Conservation (phyloP, 1,140 invertebrate species). For the Drosophila bipectinata region DNA sequence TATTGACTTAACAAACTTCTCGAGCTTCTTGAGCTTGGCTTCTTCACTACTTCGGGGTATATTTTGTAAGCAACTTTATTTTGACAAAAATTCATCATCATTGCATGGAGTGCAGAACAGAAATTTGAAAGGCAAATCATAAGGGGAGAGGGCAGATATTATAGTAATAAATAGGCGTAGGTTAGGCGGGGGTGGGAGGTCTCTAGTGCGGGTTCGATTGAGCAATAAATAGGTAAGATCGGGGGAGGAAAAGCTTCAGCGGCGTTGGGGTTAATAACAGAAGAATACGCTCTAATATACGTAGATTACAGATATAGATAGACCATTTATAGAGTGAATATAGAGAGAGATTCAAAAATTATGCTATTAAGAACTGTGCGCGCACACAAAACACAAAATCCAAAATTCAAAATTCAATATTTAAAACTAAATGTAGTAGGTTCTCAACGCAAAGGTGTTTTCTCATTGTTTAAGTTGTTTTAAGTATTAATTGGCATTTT, state of each 20-base stretch:
- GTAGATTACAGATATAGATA: constrained; percentile 34
- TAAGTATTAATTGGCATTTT: constrained; percentile 66
- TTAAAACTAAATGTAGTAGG: constrained; percentile 28
- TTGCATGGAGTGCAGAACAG: constrained; percentile 46
- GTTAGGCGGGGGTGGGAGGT: constrained; percentile 1
- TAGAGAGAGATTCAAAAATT: constrained; percentile 42
- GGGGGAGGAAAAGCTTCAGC: constrained; percentile 48
- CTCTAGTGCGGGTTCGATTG: constrained; percentile 13
- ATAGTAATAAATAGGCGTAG: constrained; percentile 20
- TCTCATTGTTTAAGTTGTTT: constrained; percentile 39
- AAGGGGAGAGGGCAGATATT: constrained; percentile 46
- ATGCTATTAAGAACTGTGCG: constrained; percentile 63
- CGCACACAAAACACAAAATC: constrained; percentile 56
- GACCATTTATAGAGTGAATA: constrained; percentile 26
- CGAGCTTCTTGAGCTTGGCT: constrained; percentile 10
- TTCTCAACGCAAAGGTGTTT: constrained; percentile 44
- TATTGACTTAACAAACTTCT: constrained; percentile 53
- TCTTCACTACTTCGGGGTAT: constrained; percentile 6
- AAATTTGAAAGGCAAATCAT: constrained; percentile 30
- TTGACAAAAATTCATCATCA: constrained; percentile 56
- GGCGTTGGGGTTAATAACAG: constrained; percentile 68
- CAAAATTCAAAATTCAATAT: constrained; percentile 8
- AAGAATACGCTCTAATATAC: constrained; percentile 54
- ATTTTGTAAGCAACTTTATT: constrained; percentile 13
- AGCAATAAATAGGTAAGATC: constrained; percentile 31